phyloP scores from a whole-genome alignment of 1,140 invertebrate genomes.

The Cydia splendana region DNA sequence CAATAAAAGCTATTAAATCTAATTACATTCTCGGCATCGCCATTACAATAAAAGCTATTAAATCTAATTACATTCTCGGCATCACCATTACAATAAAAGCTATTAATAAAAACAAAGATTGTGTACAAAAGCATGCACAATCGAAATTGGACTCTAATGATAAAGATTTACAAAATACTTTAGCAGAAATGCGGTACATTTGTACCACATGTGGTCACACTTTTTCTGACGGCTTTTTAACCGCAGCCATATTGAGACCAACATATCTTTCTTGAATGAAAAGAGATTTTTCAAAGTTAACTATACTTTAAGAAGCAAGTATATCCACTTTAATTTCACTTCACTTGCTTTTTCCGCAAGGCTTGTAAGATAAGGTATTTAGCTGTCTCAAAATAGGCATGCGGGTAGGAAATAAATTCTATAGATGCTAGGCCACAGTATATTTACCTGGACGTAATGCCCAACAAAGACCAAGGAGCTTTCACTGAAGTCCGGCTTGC shows the following conservation, averaged over 20 bases:
- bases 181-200: background rate
- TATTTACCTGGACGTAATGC: slow-evolving; percentile 88
- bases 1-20: background rate
- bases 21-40: background rate
- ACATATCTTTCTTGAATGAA: too few relatives aligned
- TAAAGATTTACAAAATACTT: background rate
- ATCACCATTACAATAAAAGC: background rate
- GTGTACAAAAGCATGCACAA: too few relatives aligned
- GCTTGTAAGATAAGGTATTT: too few relatives aligned
- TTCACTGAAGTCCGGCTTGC: slow-evolving; percentile 94
- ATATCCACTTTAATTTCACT: too few relatives aligned
- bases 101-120: too few relatives aligned
- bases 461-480: slow-evolving; percentile 91
- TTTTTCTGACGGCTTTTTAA: background rate
- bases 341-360: too few relatives aligned
- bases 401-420: too few relatives aligned
- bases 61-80: background rate
- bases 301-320: too few relatives aligned
- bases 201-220: background rate
- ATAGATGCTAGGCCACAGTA: too few relatives aligned
- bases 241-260: too few relatives aligned
- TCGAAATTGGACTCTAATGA: background rate
- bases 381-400: too few relatives aligned
- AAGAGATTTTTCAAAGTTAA: too few relatives aligned
- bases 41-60: background rate